A percentile compares a stretch with the other conserved stretches of the same genome.
Evolutionary conservation across 2,113 vertebrate genomes (phyloP).

Genomic region (Lutjanus erythropterus): DNA sequence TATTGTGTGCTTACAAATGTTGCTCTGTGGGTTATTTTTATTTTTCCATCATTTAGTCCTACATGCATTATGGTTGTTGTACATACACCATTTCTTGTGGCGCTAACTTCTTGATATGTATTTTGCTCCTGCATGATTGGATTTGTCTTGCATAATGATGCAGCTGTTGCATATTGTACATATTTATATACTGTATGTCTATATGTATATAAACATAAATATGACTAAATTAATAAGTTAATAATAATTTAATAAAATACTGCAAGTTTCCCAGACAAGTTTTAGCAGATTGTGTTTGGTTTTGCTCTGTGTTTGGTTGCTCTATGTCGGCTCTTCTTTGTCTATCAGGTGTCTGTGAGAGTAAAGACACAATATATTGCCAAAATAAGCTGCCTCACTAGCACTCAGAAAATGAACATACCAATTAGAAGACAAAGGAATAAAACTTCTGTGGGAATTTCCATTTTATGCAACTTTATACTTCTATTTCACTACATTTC

Average conservation of each 20-base stretch:
- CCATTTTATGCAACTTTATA: too few species aligned
- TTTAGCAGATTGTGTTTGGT: not conserved
- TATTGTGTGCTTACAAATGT: not conserved
- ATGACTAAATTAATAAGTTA: not conserved
- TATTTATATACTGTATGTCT: not conserved
- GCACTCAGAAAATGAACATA: too few species aligned
- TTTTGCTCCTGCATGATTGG: not conserved
- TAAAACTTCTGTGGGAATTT: too few species aligned
- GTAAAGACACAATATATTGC: not conserved
- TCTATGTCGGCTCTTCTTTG: not conserved
- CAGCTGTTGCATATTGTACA: not conserved
- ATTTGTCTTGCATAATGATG: not conserved
- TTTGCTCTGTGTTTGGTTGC: not conserved
- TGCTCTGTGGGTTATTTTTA: not conserved
- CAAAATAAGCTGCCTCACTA: too few species aligned
- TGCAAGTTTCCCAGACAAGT: not conserved
- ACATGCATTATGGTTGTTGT: not conserved
- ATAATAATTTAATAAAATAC: not conserved
- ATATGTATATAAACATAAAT: not conserved
- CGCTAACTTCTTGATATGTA: not conserved
- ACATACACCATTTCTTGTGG: not conserved
- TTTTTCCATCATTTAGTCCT: not conserved
- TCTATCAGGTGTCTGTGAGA: not conserved
- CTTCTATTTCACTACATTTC: too few species aligned
- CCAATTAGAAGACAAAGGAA: too few species aligned